Conservation (phyloP, 2,113 vertebrate species). For the Cinclus cinclus region DNA sequence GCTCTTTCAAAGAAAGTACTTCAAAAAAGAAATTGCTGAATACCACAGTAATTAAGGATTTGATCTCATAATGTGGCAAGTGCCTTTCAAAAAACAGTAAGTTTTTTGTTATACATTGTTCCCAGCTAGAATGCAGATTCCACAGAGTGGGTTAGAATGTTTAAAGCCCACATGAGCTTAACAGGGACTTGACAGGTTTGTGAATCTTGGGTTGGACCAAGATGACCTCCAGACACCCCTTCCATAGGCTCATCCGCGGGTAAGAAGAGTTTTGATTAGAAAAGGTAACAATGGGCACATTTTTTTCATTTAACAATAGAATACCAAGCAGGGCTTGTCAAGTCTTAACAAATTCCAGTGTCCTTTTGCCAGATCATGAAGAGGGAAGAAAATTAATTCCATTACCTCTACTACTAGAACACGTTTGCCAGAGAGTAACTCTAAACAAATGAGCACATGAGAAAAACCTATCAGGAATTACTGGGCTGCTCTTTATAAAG, state of each 20-base stretch:
- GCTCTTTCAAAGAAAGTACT: not conserved
- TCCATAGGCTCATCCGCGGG: not conserved
- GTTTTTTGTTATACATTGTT: not conserved
- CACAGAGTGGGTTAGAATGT: not conserved
- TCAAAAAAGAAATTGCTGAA: not conserved
- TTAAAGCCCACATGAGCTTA: not conserved
- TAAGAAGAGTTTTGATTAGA: not conserved
- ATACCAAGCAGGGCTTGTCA: not conserved
- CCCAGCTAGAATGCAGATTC: not conserved
- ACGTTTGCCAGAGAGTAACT: not conserved
- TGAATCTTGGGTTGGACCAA: not conserved
- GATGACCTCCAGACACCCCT: not conserved
- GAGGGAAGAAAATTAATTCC: not conserved
- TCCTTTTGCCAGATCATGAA: not conserved
- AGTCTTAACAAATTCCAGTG: not conserved
- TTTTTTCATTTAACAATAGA: constrained; percentile 35
- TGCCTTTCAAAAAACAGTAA: not conserved
- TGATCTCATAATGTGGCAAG: not conserved
- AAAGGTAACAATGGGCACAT: not conserved
- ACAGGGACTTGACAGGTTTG: not conserved
- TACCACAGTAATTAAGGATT: not conserved
- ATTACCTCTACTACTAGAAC: not conserved
- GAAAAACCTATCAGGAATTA: not conserved
- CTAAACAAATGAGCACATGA: not conserved
- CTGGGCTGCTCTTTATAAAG: not conserved